These are phyloP conservation scores for Crocodylus rhombifer DNA, from an alignment of 2,797 vertebrate genomes.

Conservation along the genomic window DNA sequence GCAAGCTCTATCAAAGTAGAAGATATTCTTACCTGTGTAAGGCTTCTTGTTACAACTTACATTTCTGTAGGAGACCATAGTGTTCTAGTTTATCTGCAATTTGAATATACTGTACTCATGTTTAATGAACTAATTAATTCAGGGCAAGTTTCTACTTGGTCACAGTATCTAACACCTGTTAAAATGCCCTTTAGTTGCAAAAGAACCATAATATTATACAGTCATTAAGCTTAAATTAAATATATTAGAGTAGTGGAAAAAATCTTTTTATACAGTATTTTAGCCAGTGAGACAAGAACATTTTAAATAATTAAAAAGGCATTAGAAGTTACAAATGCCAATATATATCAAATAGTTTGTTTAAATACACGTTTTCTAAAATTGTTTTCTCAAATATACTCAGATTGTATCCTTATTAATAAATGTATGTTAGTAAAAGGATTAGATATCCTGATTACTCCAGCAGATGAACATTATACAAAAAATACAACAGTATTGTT, in stretches of 20 bases:
- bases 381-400: conserved; percentile 19
- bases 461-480: conserved; percentile 54
- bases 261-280: not conserved
- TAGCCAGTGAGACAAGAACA: not conserved
- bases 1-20: not conserved
- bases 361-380: not conserved
- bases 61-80: conserved; percentile 28
- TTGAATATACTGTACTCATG: conserved; percentile 70
- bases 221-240: conserved; percentile 44
- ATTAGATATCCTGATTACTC: conserved; percentile 65
- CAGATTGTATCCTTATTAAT: conserved; percentile 61
- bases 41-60: conserved; percentile 14
- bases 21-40: conserved; percentile 5
- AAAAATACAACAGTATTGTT: conserved; percentile 59
- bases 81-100: conserved; percentile 68
- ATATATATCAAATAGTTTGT: not conserved
- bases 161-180: conserved; percentile 10
- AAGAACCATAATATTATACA: conserved; percentile 50
- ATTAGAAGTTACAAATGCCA: not conserved
- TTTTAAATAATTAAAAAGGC: not conserved
- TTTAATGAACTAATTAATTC: conserved; percentile 76
- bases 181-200: conserved; percentile 17
- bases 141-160: conserved; percentile 60
- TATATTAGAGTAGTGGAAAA: conserved; percentile 12
- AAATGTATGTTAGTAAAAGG: conserved; percentile 55